Evolutionary conservation across 1,140 invertebrate genomes (phyloP).

Genomic region (Aphaenogaster floridana): DNA sequence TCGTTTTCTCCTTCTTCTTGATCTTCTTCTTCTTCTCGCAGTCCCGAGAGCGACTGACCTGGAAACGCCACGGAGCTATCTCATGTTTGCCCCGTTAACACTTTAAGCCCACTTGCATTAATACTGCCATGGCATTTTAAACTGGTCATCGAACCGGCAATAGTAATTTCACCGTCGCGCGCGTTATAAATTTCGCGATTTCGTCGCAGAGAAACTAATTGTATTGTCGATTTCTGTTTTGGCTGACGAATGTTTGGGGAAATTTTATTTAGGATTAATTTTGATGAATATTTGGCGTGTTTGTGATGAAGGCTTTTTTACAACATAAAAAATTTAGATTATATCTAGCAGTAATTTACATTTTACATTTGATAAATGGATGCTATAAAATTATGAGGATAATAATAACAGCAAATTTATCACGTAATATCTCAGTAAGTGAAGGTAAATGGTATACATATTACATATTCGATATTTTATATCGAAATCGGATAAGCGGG

Average conservation of each 20-base stretch:
- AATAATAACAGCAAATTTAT: background rate
- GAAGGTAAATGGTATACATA: background rate
- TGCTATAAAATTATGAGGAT: background rate
- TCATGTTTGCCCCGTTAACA: constrained; percentile 43
- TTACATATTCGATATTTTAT: constrained; percentile 23
- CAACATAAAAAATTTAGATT: background rate
- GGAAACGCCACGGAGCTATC: constrained; percentile 33
- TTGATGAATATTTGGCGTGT: background rate
- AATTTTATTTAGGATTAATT: constrained; percentile 28
- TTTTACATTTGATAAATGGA: background rate
- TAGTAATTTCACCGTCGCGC: background rate
- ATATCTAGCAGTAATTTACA: background rate
- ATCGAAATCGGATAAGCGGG: background rate
- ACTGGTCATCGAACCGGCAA: background rate
- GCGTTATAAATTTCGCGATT: background rate
- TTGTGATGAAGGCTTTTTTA: background rate
- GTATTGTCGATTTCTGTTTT: background rate
- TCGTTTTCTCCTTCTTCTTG: constrained; percentile 9
- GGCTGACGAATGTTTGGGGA: background rate
- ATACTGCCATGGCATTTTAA: constrained; percentile 20
- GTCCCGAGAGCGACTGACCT: constrained; percentile 42
- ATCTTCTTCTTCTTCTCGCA: constrained; percentile 14
- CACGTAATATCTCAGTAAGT: background rate
- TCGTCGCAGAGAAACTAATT: background rate
- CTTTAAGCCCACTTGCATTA: background rate